phyloP scores from a whole-genome alignment of 2,113 vertebrate species.

The Phainopepla nitens region DNA sequence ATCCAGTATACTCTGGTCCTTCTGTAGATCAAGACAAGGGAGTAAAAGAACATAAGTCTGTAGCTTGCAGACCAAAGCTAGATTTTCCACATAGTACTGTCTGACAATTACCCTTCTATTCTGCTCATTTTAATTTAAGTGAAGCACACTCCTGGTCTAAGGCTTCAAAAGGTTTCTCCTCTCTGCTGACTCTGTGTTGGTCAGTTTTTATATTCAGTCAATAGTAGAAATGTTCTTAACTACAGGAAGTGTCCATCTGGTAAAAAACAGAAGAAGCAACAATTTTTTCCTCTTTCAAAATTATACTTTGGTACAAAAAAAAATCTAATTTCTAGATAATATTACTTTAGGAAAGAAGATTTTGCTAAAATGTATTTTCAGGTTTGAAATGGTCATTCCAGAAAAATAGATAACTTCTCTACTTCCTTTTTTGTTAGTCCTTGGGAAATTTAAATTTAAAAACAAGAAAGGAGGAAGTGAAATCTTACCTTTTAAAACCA shows the following conservation, averaged over 20 bases:
- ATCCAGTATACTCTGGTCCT: neutral
- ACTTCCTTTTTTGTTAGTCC: neutral
- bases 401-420: neutral
- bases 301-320: neutral
- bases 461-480: neutral
- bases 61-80: neutral
- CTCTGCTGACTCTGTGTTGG: neutral
- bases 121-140: neutral
- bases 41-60: neutral
- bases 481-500: neutral
- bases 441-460: neutral
- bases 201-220: accelerated
- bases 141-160: neutral
- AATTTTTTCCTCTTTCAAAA: neutral
- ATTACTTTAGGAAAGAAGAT: neutral
- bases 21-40: neutral
- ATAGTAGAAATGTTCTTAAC: neutral
- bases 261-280: neutral
- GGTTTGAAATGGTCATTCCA: neutral
- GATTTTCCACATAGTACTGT: neutral
- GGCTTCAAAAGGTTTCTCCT: neutral
- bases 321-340: neutral
- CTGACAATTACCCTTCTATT: neutral
- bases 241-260: neutral
- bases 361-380: neutral